phyloP scores from a whole-genome alignment of 2,888 invertebrate genomes.

The Gymnosoma rotundatum region DNA sequence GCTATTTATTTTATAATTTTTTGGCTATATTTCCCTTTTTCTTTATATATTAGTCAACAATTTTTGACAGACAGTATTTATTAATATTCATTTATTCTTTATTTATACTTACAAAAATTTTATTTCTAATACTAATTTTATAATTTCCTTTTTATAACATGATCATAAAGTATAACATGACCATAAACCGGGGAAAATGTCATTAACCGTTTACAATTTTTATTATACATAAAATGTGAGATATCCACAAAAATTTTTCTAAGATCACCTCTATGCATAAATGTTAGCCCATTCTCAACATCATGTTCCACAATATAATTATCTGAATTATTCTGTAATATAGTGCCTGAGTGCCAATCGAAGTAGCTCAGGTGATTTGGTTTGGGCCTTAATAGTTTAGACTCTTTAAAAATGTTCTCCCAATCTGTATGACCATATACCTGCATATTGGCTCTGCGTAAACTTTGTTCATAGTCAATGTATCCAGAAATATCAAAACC shows the following conservation, averaged over 20 bases:
- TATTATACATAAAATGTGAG: slow-evolving; percentile 84
- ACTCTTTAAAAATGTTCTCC: slow-evolving; percentile 87
- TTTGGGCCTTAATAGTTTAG: slow-evolving; percentile 86
- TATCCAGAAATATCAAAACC: slow-evolving; percentile 93
- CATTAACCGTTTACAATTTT: slow-evolving; percentile 86
- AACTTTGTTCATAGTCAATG: slow-evolving; percentile 86
- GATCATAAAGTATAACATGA: slow-evolving; percentile 91
- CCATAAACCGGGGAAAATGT: slow-evolving; percentile 87
- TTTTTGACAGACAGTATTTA: too few relatives aligned
- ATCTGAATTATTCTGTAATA: slow-evolving; percentile 87
- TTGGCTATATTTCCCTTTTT: too few relatives aligned
- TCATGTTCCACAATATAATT: slow-evolving; percentile 91
- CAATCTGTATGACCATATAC: slow-evolving; percentile 84
- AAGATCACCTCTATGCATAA: slow-evolving; percentile 91
- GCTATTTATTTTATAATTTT: too few relatives aligned
- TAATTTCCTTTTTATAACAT: slow-evolving; percentile 86
- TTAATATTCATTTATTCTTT: too few relatives aligned
- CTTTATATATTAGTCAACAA: too few relatives aligned
- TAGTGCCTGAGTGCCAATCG: slow-evolving; percentile 89
- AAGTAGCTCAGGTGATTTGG: slow-evolving; percentile 87
- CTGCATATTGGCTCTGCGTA: slow-evolving; percentile 73
- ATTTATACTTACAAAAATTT: too few relatives aligned
- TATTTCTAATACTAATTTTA: slow-evolving; percentile 69
- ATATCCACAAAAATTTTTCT: slow-evolving; percentile 90
- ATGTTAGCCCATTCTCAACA: slow-evolving; percentile 88